Evolutionary conservation across 1,140 invertebrate species (phyloP).

Genomic region (Bombus waltoni): DNA sequence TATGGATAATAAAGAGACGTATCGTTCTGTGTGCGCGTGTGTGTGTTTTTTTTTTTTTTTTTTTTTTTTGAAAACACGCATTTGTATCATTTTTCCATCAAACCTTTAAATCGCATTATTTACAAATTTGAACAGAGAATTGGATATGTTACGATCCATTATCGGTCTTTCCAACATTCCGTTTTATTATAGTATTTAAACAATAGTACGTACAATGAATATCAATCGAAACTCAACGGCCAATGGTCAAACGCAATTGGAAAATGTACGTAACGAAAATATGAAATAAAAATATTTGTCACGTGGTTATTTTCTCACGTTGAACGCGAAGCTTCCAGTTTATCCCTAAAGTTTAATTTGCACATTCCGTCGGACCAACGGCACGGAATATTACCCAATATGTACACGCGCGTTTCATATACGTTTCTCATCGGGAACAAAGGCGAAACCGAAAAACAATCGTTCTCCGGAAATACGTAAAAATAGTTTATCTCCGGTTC

Average conservation of each 20-base stretch:
- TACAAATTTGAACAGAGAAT: too few relatives aligned
- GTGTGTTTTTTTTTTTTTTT: too few relatives aligned
- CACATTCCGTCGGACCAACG: not conserved
- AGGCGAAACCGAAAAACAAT: not conserved
- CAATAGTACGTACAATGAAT: not conserved
- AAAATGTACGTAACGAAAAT: not conserved
- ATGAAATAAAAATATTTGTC: too few relatives aligned
- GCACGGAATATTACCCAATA: not conserved
- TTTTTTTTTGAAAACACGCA: too few relatives aligned
- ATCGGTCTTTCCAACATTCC: not conserved
- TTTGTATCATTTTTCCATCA: too few relatives aligned
- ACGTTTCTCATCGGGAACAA: not conserved
- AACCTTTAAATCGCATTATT: too few relatives aligned
- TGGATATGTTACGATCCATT: too few relatives aligned
- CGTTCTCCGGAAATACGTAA: not conserved
- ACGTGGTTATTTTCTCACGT: not conserved
- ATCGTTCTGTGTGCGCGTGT: too few relatives aligned
- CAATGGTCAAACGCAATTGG: not conserved
- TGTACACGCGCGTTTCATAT: not conserved
- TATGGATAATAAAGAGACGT: too few relatives aligned
- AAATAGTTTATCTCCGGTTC: not conserved
- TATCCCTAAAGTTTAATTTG: slow-evolving; percentile 1
- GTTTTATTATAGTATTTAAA: not conserved
- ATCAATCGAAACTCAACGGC: not conserved
- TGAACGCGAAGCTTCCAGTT: not conserved